Conservation (phyloP, 2,113 vertebrate species). For the Gymnogyps californianus region DNA sequence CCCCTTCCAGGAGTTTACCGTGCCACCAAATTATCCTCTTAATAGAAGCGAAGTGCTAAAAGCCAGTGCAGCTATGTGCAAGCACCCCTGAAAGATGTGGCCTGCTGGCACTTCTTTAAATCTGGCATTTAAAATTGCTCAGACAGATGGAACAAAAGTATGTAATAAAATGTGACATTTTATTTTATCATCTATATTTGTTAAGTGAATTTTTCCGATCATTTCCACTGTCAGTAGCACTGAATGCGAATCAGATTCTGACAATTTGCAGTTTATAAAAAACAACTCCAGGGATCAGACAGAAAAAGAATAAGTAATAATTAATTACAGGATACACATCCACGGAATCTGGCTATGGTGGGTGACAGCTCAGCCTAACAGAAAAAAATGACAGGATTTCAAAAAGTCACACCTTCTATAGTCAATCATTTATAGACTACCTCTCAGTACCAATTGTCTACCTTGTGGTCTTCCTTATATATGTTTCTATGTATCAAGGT, state of each 20-base stretch:
- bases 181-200: conserved; percentile 67
- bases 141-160: conserved; percentile 72
- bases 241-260: not conserved
- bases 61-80: not conserved
- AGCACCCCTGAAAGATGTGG: not conserved
- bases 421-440: not conserved
- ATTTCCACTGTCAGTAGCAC: conserved; percentile 3
- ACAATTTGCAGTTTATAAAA: conserved; percentile 9
- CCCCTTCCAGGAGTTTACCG: not conserved
- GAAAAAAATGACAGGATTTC: not conserved
- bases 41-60: conserved; percentile 1
- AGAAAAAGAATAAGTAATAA: conserved; percentile 6
- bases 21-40: not conserved
- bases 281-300: not conserved
- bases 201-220: conserved; percentile 67
- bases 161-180: conserved; percentile 78
- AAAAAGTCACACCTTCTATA: not conserved
- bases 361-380: not conserved
- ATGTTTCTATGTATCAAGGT: not conserved
- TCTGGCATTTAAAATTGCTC: conserved; percentile 71
- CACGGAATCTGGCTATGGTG: not conserved
- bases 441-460: not conserved
- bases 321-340: conserved; percentile 13
- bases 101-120: conserved; percentile 51
- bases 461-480: not conserved